phyloP scores from a whole-genome alignment of 2,888 invertebrate species.

The Endomychus coccineus region DNA sequence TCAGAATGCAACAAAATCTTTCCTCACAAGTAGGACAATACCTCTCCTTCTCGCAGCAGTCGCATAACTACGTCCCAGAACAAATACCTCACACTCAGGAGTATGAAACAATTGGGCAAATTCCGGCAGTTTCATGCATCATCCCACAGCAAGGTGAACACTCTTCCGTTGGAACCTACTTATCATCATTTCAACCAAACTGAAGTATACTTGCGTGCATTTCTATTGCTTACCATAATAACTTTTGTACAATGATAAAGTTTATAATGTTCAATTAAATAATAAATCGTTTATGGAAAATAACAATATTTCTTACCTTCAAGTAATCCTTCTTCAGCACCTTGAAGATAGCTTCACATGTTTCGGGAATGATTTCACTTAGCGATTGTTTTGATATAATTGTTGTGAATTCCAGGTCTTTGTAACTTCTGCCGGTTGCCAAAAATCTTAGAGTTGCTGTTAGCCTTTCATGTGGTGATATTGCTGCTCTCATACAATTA shows the following conservation, averaged over 20 bases:
- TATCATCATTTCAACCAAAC: conserved; percentile 22
- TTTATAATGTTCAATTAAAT: too few species aligned
- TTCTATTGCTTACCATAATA: conserved; percentile 10
- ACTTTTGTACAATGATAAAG: too few species aligned
- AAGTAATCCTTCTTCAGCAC: conserved; percentile 18
- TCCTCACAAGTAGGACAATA: conserved; percentile 15
- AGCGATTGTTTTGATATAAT: conserved; percentile 28
- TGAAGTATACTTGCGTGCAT: conserved; percentile 20
- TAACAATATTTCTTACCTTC: conserved; percentile 17
- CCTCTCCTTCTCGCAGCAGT: conserved; percentile 16
- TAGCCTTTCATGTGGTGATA: conserved; percentile 28
- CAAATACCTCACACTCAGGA: conserved; percentile 18
- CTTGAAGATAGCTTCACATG: conserved; percentile 16
- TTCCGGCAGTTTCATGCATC: conserved; percentile 20
- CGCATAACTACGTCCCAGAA: conserved; percentile 19
- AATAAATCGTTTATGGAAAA: too few species aligned
- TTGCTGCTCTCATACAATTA: conserved; percentile 18
- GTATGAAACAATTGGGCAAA: conserved; percentile 21
- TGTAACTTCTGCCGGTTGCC: conserved; percentile 29
- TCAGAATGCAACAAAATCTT: conserved; percentile 10
- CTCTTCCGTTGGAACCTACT: conserved; percentile 20
- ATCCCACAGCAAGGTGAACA: conserved; percentile 22
- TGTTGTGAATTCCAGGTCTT: conserved; percentile 27
- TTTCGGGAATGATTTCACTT: conserved; percentile 17
- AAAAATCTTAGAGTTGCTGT: conserved; percentile 26